A percentile compares a stretch with the other conserved stretches of the same genome.
Conservation (phyloP, 2,888 invertebrate species). For the Rhagium mordax region DNA sequence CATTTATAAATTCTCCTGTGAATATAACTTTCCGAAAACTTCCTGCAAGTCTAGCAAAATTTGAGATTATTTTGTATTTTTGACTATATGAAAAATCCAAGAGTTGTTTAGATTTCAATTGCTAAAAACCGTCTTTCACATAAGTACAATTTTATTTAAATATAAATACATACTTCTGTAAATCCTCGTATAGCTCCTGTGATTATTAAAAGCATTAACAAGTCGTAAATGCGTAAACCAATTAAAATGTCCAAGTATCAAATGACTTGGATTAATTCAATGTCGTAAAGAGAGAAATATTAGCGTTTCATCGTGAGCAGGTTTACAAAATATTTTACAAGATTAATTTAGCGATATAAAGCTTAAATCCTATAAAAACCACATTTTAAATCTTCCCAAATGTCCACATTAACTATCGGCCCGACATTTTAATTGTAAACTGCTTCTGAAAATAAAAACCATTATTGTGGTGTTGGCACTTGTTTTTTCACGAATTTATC, state of each 20-base stretch:
- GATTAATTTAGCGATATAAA: constrained; percentile 21
- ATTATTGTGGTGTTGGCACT: constrained; percentile 46
- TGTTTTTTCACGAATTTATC: constrained; percentile 39
- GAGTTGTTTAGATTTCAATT: no score
- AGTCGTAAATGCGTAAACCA: not conserved
- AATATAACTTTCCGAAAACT: no score
- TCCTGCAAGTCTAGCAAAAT: no score
- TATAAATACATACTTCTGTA: no score
- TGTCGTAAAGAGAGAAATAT: constrained; percentile 12
- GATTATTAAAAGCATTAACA: not conserved
- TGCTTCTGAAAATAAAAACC: constrained; percentile 45
- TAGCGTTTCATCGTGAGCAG: constrained; percentile 3
- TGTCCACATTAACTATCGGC: constrained; percentile 1
- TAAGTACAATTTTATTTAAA: no score
- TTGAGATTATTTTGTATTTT: no score
- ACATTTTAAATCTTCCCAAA: constrained; percentile 19
- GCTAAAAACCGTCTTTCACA: no score
- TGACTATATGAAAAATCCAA: no score
- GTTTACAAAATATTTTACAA: constrained; percentile 28
- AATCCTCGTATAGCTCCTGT: no score
- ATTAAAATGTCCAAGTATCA: not conserved
- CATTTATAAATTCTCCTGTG: no score
- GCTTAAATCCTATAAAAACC: constrained; percentile 4
- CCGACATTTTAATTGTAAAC: constrained; percentile 41
- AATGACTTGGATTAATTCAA: not conserved